phyloP scores from a whole-genome alignment of 2,113 vertebrate genomes.

The Nannospalax galili region DNA sequence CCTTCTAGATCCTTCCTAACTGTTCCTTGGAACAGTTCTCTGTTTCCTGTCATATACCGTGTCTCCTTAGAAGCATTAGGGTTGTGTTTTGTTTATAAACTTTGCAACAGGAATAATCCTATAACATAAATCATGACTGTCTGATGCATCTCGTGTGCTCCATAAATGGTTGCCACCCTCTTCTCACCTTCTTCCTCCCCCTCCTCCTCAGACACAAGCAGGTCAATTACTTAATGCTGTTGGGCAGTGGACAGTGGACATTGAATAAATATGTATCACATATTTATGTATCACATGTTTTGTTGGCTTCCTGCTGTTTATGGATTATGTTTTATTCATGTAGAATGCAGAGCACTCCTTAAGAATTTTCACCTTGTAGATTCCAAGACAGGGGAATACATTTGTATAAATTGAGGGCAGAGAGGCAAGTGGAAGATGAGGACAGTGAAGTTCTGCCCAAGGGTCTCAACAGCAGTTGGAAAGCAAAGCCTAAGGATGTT shows the following conservation, averaged over 20 bases:
- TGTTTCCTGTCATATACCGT: accelerated
- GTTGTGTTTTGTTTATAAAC: neutral
- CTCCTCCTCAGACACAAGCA: neutral
- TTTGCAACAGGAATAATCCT: neutral
- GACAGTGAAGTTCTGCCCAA: accelerated
- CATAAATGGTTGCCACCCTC: accelerated
- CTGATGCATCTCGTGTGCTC: accelerated
- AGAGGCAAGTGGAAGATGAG: neutral
- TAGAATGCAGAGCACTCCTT: neutral
- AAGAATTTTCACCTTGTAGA: neutral
- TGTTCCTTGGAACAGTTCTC: neutral
- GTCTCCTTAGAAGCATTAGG: accelerated
- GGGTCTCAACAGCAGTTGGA: neutral
- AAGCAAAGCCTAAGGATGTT: accelerated
- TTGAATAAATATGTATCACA: neutral
- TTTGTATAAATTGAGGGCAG: neutral
- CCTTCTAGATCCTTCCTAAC: neutral
- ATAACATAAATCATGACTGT: accelerated
- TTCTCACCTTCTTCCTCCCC: accelerated
- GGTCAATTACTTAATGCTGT: neutral
- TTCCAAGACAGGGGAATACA: neutral
- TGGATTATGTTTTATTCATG: conserved; percentile 51
- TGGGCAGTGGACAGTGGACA: neutral
- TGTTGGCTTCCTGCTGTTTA: conserved; percentile 11
- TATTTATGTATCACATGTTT: neutral